A percentile compares a stretch with the other conserved stretches of the same genome.
Conservation (phyloP, 2,113 vertebrate genomes). For the Sinocyclocheilus maitianheensis region DNA sequence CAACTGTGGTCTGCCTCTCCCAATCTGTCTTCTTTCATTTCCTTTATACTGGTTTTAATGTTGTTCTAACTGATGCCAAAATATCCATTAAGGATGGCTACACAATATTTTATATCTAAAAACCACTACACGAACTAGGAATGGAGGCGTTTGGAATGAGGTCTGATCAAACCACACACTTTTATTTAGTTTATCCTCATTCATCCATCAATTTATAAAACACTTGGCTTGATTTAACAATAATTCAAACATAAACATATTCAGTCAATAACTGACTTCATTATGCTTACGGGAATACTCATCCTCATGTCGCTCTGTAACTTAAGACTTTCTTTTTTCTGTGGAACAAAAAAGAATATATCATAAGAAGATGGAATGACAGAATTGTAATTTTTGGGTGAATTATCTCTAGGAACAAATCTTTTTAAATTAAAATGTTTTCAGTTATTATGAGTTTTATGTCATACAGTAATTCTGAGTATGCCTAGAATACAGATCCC, state of each 20-base stretch:
- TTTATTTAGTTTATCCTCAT: background rate
- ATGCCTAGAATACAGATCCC: background rate
- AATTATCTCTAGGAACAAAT: background rate
- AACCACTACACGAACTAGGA: background rate
- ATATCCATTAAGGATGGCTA: slow-evolving; percentile 29
- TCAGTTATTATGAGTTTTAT: too few relatives aligned
- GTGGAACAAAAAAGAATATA: background rate
- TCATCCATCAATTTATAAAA: background rate
- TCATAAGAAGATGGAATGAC: background rate
- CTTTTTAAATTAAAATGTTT: too few relatives aligned
- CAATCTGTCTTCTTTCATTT: slow-evolving; percentile 1
- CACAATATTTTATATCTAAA: background rate
- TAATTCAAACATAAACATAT: background rate
- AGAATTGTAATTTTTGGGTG: background rate
- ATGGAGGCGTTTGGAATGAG: background rate
- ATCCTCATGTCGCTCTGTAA: too few relatives aligned
- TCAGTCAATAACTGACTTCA: background rate
- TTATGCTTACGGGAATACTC: too few relatives aligned
- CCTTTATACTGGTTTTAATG: slow-evolving; percentile 2
- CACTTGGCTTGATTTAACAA: background rate
- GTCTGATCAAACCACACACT: background rate
- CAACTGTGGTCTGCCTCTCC: background rate
- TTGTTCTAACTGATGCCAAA: slow-evolving; percentile 22
- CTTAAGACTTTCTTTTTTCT: background rate
- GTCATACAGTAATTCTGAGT: background rate